Conservation (phyloP, 2,888 invertebrate species). For the Perizoma affinitatum region DNA sequence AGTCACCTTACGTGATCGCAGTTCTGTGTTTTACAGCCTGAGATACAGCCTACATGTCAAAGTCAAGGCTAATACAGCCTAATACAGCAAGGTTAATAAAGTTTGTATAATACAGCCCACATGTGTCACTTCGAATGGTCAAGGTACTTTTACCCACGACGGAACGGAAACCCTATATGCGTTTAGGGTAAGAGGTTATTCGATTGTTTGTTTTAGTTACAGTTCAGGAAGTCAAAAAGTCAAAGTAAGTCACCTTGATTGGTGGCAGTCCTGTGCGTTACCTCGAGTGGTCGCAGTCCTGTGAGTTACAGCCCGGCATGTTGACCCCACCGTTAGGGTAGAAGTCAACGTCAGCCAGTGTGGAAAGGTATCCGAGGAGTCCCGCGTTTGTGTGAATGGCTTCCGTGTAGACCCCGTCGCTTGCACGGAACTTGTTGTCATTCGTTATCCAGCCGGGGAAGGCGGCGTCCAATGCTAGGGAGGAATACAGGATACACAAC, state of each 20-base stretch:
- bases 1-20: too few relatives aligned
- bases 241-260: too few relatives aligned
- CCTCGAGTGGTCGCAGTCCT: conserved; percentile 52
- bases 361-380: conserved; percentile 40
- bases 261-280: conserved; percentile 17
- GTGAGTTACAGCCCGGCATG: conserved; percentile 52
- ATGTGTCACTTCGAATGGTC: not conserved
- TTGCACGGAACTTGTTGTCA: conserved; percentile 38
- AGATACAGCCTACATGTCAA: not conserved
- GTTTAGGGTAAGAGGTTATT: too few relatives aligned
- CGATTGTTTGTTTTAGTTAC: too few relatives aligned
- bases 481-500: not conserved
- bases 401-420: conserved; percentile 53
- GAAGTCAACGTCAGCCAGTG: conserved; percentile 53
- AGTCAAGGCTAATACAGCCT: too few relatives aligned
- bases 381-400: conserved; percentile 59
- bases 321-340: conserved; percentile 56
- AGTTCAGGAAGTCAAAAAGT: too few relatives aligned
- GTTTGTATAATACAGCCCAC: too few relatives aligned
- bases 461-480: conserved; percentile 49
- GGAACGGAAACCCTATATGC: too few relatives aligned
- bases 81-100: too few relatives aligned
- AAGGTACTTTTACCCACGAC: too few relatives aligned
- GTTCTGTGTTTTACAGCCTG: too few relatives aligned
- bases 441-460: conserved; percentile 46